Base-by-base conservation (phyloP, 1,140 invertebrate species). In the Brachionus rubens region DNA sequence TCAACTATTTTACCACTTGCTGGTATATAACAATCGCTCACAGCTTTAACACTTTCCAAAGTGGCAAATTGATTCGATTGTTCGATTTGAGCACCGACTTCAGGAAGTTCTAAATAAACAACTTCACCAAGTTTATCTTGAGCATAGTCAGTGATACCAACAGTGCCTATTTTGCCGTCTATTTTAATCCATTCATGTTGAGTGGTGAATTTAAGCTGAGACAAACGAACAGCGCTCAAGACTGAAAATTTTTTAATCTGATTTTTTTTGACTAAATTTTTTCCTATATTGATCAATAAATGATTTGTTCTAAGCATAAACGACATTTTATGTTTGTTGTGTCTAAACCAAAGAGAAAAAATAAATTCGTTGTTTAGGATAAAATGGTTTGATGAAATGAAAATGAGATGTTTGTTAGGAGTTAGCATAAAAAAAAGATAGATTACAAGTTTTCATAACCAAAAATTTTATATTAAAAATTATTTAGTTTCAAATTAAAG, bases 121-220 rank as follows among this genome's bases (percentile, higher is more conserved):
- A 76, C 75, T 36, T 76, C 75, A 12, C 75, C 75, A 2, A 76
- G 30, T 12, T 50, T 62, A 36, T 59, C 36, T 50, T 76, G 75
- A 76, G 75, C 75, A 65, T 59, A 76, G 50, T 76, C 54, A 19
- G 52, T 76, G 12, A 76, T 62, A n/a, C 75, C 75, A 65, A 76
- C 36, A 4, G 21, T 40, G 12, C 52, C 52, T 19, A 47, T 21
- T n/a, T 76, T 76, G 5, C 24, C 30, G 10, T 59, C 36, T 30
- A 59, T 19, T 46, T 46, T 33, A 9, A 76, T 21, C 75, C 75
- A 76, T 76, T 76, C 75, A 24, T 76, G 75, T 36, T 76, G 65
- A 43, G 54, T 50, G 7, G 75, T 76, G 26, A 56, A 76, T 26
- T 76, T 76, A 40, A 72, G 41, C 24, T 65, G 36, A 24, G 59